Base-by-base conservation (phyloP, 23 tunicate species). In the Ciona savignyi region DNA sequence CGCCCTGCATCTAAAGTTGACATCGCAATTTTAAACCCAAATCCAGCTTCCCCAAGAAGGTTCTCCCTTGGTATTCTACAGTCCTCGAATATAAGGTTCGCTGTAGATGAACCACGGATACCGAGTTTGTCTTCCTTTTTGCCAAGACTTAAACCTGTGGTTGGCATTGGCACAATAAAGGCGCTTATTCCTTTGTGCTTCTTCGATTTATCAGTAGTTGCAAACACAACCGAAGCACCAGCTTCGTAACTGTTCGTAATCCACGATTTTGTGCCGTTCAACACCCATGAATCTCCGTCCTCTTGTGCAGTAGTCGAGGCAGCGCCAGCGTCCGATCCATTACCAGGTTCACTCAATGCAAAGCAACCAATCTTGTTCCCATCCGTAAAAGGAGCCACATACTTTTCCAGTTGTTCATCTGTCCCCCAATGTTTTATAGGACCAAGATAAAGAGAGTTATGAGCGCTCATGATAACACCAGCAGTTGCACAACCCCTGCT, bases 271-370 rank as follows among this genome's bases (percentile, higher is more conserved):
- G n/a, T n/a, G n/a, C n/a, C n/a, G n/a, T n/a, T n/a, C n/a, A n/a
- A n/a, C n/a, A n/a, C n/a, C n/a, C n/a, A n/a, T n/a, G n/a, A n/a
- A n/a, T n/a, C n/a, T n/a, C n/a, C n/a, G n/a, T n/a, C n/a, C n/a
- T n/a, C n/a, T n/a, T n/a, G n/a, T n/a, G n/a, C n/a, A n/a, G n/a
- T n/a, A n/a, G n/a, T n/a, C n/a, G n/a, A n/a, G n/a, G n/a, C n/a
- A n/a, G n/a, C n/a, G n/a, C n/a, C n/a, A n/a, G 87, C 87, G 66
- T 82, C 87, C 4, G 87, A 82, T 20, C 87, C 3, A 82, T 82
- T n/a, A n/a, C n/a, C n/a, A n/a, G n/a, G n/a, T n/a, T n/a, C n/a
- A n/a, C n/a, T n/a, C n/a, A n/a, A n/a, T n/a, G n/a, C n/a, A n/a
- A n/a, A n/a, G n/a, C n/a, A n/a, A n/a, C n/a, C n/a, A n/a, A n/a